Percentiles rank a stretch among this genome's conserved stretches.
phyloP scores from a whole-genome alignment of 2,113 vertebrate species.

The Pterocles burchelli region DNA sequence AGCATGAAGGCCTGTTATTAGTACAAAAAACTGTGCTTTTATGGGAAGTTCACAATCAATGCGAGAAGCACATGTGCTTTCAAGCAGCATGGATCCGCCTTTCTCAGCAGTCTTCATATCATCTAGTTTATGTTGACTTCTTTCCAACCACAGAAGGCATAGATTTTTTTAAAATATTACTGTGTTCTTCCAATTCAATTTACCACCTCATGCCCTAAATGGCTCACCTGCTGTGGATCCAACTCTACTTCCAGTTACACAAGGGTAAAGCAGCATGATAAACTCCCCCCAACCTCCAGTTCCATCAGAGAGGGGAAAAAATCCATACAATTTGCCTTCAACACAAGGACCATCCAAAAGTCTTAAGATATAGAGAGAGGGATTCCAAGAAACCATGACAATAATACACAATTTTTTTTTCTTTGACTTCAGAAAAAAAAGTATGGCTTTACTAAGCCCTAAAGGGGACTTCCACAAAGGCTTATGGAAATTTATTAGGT shows the following conservation, averaged over 20 bases:
- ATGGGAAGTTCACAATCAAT: background rate
- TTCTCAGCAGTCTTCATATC: background rate
- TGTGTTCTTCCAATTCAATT: background rate
- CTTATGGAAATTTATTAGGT: background rate
- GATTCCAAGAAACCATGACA: background rate
- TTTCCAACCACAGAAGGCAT: background rate
- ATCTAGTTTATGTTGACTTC: background rate
- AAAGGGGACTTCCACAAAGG: background rate
- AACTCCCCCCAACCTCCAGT: background rate
- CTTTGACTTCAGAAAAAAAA: background rate
- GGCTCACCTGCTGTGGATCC: conserved; percentile 8
- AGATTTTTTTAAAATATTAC: background rate
- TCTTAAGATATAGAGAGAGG: background rate
- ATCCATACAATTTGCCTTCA: background rate
- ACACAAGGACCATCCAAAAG: rapidly evolving
- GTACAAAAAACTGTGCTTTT: background rate
- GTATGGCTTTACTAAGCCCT: background rate
- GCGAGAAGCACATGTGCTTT: background rate
- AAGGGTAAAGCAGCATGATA: background rate
- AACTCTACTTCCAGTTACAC: background rate
- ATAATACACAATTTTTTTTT: background rate
- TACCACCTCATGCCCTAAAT: background rate
- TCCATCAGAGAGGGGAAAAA: background rate
- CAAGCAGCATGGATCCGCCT: background rate
- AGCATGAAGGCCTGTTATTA: conserved; percentile 9